Base-by-base conservation (phyloP, 2,797 vertebrate species). In the Syngnathus acus region DNA sequence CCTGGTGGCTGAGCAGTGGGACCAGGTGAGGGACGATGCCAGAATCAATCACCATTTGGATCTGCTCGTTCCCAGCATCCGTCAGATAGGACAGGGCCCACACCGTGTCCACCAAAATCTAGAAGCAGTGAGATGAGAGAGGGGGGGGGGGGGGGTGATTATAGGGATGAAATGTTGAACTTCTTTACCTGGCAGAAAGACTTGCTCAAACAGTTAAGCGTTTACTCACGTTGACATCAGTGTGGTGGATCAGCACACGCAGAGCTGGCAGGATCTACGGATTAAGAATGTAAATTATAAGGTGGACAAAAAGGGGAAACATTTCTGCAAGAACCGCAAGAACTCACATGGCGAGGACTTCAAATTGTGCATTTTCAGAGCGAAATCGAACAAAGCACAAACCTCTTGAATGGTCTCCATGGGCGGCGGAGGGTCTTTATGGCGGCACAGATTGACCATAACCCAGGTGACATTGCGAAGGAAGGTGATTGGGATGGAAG, bases 391-490 rank as follows among this genome's bases (percentile, higher is more conserved):
- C 32, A 32, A 32, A 32, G 32, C 45, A 72, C 72, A 65, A 67
- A 87, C 97, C 95, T 99, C 97, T 86, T 98, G 97, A 85, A 99
- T 99, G 38, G 97, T 99, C 82, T 99, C 97, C 97, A 99, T 99
- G 2, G 97, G 95, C 0, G 97, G 97, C n/a, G 97, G 97, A 16
- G 97, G 97, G 79, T 99, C 97, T 88, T 99, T 99, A 90, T 99
- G 96, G 79, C 97, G 96, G 84, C 97, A 99, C 82, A 99, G 89
- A 80, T 99, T 99, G 76, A 99, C 97, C 97, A 99, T 99, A 81
- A 99, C 97, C 97, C 97, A 99, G 63, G 97, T 99, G 85, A 99
- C 97, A 59, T 99, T 99, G 89, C 97, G 94, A 80, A 99, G 92
- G 89, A 99, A 99, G 78, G 97, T 99, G 90, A 99, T 99, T 76